A percentile compares a stretch with the other conserved stretches of the same genome.
These are phyloP conservation scores for Eupeodes corollae DNA, from an alignment of 1,140 invertebrate genomes.

Conservation along the genomic window DNA sequence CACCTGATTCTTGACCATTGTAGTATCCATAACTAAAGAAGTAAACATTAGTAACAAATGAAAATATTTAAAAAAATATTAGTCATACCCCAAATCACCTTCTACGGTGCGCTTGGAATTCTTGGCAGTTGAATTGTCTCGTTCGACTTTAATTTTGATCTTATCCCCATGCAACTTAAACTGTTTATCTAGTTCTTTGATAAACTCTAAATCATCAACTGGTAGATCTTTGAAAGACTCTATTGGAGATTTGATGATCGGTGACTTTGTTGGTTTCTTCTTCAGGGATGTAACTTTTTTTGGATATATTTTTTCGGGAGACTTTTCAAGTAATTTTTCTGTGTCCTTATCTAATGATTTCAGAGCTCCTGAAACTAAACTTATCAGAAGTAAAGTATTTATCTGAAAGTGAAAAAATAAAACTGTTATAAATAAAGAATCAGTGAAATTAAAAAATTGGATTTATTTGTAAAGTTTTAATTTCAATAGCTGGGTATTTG, in stretches of 20 bases:
- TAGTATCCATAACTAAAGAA: conserved; percentile 26
- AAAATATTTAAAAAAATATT: conserved; percentile 2
- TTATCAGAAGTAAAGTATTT: too few species aligned
- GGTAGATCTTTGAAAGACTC: conserved; percentile 25
- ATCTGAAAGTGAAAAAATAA: too few species aligned
- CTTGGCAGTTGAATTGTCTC: conserved; percentile 28
- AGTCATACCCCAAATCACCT: conserved; percentile 32
- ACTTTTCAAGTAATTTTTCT: too few species aligned
- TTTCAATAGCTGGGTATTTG: too few species aligned
- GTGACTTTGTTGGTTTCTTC: conserved; percentile 28
- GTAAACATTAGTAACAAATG: neutral
- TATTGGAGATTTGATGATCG: conserved; percentile 4
- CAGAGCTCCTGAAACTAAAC: too few species aligned
- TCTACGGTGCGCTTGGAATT: conserved; percentile 35
- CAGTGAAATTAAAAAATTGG: too few species aligned
- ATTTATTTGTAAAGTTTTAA: too few species aligned
- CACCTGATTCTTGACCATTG: conserved; percentile 3
- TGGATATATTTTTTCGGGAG: conserved; percentile 14
- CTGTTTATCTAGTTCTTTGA: conserved; percentile 35
- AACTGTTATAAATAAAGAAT: too few species aligned
- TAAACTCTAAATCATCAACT: conserved; percentile 32
- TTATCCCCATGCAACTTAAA: conserved; percentile 33
- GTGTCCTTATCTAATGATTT: too few species aligned
- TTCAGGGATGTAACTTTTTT: conserved; percentile 31
- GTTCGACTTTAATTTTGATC: conserved; percentile 34